Base-by-base conservation (phyloP, 1,140 invertebrate species). In the Protaetia brevitarsis region DNA sequence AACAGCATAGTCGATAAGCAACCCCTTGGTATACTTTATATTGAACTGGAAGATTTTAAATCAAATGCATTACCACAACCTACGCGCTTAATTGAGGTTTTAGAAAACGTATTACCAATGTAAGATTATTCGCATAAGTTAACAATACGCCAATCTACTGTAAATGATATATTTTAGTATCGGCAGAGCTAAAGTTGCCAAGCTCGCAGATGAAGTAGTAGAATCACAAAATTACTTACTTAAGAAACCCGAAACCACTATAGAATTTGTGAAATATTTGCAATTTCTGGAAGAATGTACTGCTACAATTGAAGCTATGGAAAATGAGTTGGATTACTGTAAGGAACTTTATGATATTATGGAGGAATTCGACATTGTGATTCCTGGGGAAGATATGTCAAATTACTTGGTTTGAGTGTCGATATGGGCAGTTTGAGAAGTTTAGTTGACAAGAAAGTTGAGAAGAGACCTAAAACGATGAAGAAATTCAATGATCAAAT, bases 341-440 rank as follows among this genome's bases (percentile, higher is more conserved):
- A 89, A 88, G 72, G 88, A 91, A 68, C 76, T 91, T 60, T 87
- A 91, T 73, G 83, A 89, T 51, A 83, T 91, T 4, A 89, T 89
- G 68, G 87, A 89, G 64, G 84, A 89, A 69, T 91, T 86, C 74
- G 69, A 79, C n/a, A 87, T 92, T 63, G 78, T 81, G 0, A 83
- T 78, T 6, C 63, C 73, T 1, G n/a, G 30, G 1, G 75, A 78
- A 19, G 76, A 78, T 51, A 69, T 78, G 71, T 63, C 66, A 5
- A 70, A 71, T 41, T 78, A 76, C 68, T 64, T 76, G 23, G 72
- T 0, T 58, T 77, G n/a, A 83, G 82, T 65, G 79, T 82, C 1
- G 74, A 78, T 1, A 72, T 84, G 64, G 81, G 80, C 0, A 80
- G 78, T 8, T 70, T 84, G 3, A 75, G 83, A 26, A 80, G 81